Percentiles rank a stretch among this genome's conserved stretches.
phyloP scores from a whole-genome alignment of 2,888 invertebrate genomes.

The Diaphora mendica region DNA sequence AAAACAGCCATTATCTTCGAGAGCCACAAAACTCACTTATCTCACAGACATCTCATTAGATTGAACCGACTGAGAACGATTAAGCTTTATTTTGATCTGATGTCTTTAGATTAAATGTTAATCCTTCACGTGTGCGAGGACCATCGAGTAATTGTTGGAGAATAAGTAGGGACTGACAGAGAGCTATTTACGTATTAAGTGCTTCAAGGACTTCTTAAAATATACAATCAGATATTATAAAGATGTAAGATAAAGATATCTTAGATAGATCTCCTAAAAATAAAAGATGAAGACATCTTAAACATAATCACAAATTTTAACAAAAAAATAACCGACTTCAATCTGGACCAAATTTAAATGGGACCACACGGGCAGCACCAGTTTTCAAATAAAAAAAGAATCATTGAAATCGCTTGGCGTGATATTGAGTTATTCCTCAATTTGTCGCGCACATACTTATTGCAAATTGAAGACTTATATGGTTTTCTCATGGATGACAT shows the following conservation, averaged over 20 bases:
- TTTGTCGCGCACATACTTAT: no score
- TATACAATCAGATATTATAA: neutral
- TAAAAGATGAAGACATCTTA: neutral
- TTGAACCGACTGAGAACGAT: conserved; percentile 12
- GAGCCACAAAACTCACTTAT: conserved; percentile 23
- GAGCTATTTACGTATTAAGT: neutral
- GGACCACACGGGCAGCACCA: no score
- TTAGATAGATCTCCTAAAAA: neutral
- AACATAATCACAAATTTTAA: no score
- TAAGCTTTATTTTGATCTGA: conserved; percentile 9
- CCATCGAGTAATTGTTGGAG: neutral
- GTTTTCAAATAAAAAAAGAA: no score
- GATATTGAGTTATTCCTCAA: no score
- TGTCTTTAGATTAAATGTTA: conserved; percentile 3
- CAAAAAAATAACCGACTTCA: no score
- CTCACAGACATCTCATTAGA: conserved; percentile 18
- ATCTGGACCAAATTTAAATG: no score
- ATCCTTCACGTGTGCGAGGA: neutral
- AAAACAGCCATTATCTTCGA: conserved; percentile 26
- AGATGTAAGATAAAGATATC: no score
- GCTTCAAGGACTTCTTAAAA: neutral
- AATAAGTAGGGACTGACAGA: neutral
- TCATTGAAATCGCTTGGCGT: no score
- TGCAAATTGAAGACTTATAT: no score
- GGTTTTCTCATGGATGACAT: no score